Evolutionary conservation across 2,797 vertebrate genomes (phyloP).

Genomic region (Anabas testudineus): DNA sequence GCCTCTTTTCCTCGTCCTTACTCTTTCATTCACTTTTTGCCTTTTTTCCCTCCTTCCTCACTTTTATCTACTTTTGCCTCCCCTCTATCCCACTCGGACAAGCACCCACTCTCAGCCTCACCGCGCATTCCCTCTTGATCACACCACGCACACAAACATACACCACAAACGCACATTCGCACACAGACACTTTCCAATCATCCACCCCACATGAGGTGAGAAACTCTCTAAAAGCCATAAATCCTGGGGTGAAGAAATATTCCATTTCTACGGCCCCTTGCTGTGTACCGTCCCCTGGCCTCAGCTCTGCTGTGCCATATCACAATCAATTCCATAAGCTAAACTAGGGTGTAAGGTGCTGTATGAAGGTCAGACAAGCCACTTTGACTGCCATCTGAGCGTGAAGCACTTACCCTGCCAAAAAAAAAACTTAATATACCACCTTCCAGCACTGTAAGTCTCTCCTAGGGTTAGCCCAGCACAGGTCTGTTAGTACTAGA

Average conservation of each 20-base stretch:
- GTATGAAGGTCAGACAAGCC: constrained; percentile 69
- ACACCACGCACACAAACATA: constrained; percentile 6
- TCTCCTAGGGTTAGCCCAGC: constrained; percentile 24
- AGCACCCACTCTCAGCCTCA: constrained; percentile 9
- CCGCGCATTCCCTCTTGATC: background rate
- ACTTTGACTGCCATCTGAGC: constrained; percentile 73
- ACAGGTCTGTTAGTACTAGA: constrained; percentile 41
- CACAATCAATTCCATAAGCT: constrained; percentile 76
- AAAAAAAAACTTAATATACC: constrained; percentile 51
- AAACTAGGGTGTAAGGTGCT: constrained; percentile 65
- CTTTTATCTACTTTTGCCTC: background rate
- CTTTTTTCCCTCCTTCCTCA: background rate
- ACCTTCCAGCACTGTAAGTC: constrained; percentile 35
- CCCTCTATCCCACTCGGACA: background rate
- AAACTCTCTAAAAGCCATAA: constrained; percentile 66
- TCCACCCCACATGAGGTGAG: constrained; percentile 55
- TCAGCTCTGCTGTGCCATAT: constrained; percentile 59
- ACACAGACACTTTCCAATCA: constrained; percentile 56
- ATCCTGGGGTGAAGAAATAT: constrained; percentile 69
- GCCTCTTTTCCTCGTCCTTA: background rate
- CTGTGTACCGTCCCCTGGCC: constrained; percentile 57
- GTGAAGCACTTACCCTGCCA: constrained; percentile 68
- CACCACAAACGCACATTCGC: constrained; percentile 11
- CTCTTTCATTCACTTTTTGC: background rate
- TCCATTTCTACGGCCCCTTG: constrained; percentile 66